Conservation (phyloP, 2,797 vertebrate species). For the Hyperoplus lanceolatus region DNA sequence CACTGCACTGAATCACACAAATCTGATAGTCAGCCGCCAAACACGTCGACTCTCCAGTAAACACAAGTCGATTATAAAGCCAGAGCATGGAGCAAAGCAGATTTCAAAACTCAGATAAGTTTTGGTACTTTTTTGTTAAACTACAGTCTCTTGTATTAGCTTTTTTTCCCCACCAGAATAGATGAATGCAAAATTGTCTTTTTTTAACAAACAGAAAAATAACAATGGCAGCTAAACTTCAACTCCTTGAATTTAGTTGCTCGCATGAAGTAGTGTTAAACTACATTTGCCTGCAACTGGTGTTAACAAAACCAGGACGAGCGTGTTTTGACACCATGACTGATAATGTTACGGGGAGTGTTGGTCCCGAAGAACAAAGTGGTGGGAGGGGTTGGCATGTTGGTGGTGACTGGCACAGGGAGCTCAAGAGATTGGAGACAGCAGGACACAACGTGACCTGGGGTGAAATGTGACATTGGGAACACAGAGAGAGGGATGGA, state of each 20-base stretch:
- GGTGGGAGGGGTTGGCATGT: slow-evolving; percentile 12
- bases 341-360: slow-evolving; percentile 45
- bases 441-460: slow-evolving; percentile 65
- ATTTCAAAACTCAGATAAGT: slow-evolving; percentile 32
- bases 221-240: background rate
- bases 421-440: slow-evolving; percentile 63
- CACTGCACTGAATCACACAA: slow-evolving; percentile 56
- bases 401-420: slow-evolving; percentile 44
- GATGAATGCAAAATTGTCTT: background rate
- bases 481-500: slow-evolving; percentile 40
- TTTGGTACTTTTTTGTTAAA: slow-evolving; percentile 6
- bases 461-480: slow-evolving; percentile 73
- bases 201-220: background rate
- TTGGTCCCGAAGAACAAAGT: slow-evolving; percentile 35
- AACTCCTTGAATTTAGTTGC: slow-evolving; percentile 9
- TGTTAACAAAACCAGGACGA: slow-evolving; percentile 30
- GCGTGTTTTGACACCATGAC: slow-evolving; percentile 24
- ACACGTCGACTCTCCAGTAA: slow-evolving; percentile 20
- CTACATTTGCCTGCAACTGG: slow-evolving; percentile 34
- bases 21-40: slow-evolving; percentile 45
- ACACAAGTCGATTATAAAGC: background rate
- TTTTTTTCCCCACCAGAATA: background rate
- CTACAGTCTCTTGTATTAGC: background rate
- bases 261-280: slow-evolving; percentile 16
- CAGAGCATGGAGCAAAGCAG: slow-evolving; percentile 2